These are phyloP conservation scores for Nipponacmea schrenckii DNA, from an alignment of 2,888 invertebrate species.

Conservation along the genomic window DNA sequence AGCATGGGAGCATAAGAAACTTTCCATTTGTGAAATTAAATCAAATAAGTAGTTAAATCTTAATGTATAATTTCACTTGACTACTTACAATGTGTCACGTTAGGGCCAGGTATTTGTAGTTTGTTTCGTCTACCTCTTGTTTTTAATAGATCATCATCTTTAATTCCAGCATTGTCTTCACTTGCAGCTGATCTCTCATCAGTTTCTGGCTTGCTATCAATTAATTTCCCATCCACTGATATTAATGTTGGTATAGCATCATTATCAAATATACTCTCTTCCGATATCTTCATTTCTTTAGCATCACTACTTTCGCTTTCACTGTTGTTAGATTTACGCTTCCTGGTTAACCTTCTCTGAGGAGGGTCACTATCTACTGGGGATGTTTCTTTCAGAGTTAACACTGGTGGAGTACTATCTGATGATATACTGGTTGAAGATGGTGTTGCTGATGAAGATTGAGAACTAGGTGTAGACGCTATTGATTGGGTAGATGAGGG, in stretches of 20 bases:
- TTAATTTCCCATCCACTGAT: background rate
- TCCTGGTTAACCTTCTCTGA: slow-evolving; percentile 22
- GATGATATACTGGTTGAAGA: background rate
- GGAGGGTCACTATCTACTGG: slow-evolving; percentile 11
- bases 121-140: slow-evolving; percentile 18
- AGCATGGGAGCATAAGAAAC: too few relatives aligned
- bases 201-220: background rate
- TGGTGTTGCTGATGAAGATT: background rate
- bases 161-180: slow-evolving; percentile 14
- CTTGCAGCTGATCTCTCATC: slow-evolving; percentile 16
- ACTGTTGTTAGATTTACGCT: slow-evolving; percentile 30
- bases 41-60: too few relatives aligned
- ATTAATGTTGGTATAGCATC: slow-evolving; percentile 9
- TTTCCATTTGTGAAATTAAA: too few relatives aligned
- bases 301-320: slow-evolving; percentile 23
- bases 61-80: background rate
- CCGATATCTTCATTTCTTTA: background rate
- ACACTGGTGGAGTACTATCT: background rate
- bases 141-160: slow-evolving; percentile 16
- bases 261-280: slow-evolving; percentile 1
- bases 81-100: background rate
- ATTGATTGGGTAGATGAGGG: background rate
- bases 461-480: background rate
- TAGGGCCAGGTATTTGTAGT: background rate
- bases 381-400: background rate